Evolutionary conservation across 2,888 invertebrate genomes (phyloP).

Genomic region (Argynnis bischoffii): DNA sequence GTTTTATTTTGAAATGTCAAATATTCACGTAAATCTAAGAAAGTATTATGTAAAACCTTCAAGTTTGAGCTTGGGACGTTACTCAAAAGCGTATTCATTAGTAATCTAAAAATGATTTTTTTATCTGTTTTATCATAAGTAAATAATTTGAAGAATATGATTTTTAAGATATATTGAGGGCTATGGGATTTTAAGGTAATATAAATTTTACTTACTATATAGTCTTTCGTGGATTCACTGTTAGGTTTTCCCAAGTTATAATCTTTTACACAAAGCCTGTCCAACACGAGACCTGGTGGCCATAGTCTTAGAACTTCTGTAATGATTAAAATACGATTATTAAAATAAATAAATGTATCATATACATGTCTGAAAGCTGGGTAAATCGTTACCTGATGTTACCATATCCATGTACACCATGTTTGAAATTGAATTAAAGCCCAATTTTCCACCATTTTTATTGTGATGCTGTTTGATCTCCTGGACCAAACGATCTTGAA

Average conservation of each 20-base stretch:
- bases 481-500: constrained; percentile 77
- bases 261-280: constrained; percentile 76
- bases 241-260: constrained; percentile 70
- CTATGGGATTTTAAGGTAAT: no score
- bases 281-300: constrained; percentile 66
- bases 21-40: no score
- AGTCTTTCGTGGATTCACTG: constrained; percentile 52
- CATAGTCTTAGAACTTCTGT: constrained; percentile 67
- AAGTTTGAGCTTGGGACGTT: no score
- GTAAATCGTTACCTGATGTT: constrained; percentile 65
- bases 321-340: constrained; percentile 65
- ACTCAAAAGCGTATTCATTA: no score
- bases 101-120: no score
- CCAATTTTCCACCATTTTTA: constrained; percentile 65
- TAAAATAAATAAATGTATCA: neutral
- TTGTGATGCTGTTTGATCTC: constrained; percentile 78
- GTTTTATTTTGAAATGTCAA: no score
- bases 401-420: constrained; percentile 85
- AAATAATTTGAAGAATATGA: no score
- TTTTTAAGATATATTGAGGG: no score
- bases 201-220: constrained; percentile 52
- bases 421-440: constrained; percentile 75
- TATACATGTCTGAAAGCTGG: neutral
- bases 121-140: no score
- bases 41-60: no score